Conservation (phyloP, 1,140 invertebrate species). For the Vanessa atalanta region DNA sequence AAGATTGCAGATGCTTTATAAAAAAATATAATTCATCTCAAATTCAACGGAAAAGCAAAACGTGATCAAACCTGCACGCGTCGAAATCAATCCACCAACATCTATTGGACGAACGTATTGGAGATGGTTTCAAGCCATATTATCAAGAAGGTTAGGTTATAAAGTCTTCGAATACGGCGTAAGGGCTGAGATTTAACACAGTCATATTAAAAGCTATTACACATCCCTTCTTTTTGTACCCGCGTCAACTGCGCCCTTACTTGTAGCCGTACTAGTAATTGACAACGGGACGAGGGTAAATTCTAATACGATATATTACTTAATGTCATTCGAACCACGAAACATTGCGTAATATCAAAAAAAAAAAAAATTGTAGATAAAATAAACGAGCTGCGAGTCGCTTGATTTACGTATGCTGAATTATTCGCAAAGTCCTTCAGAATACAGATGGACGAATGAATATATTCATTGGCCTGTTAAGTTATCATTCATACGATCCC, state of each 20-base stretch:
- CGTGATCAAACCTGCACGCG: too few relatives aligned
- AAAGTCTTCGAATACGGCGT: background rate
- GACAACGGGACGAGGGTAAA: conserved; percentile 66
- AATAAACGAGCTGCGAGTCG: background rate
- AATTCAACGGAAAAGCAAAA: too few relatives aligned
- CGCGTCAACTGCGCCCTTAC: conserved; percentile 46
- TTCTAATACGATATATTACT: conserved; percentile 39
- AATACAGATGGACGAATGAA: background rate
- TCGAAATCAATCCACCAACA: too few relatives aligned
- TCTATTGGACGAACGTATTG: too few relatives aligned
- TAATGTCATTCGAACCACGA: conserved; percentile 15
- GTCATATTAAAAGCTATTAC: conserved; percentile 32
- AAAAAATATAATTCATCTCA: too few relatives aligned
- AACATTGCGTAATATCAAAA: background rate
- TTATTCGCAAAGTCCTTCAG: conserved; percentile 1
- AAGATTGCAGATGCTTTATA: too few relatives aligned
- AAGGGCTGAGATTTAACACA: conserved; percentile 17
- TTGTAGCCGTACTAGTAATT: conserved; percentile 50
- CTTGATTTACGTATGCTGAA: background rate
- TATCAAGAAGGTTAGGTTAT: background rate
- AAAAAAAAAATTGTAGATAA: background rate
- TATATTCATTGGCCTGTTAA: background rate
- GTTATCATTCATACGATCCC: background rate
- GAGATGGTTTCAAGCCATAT: too few relatives aligned
- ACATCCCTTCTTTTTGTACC: conserved; percentile 36